Percentiles rank a stretch among this genome's conserved stretches.
Evolutionary conservation across 2,888 invertebrate genomes (phyloP).

Genomic region (Drosophila antonietae): DNA sequence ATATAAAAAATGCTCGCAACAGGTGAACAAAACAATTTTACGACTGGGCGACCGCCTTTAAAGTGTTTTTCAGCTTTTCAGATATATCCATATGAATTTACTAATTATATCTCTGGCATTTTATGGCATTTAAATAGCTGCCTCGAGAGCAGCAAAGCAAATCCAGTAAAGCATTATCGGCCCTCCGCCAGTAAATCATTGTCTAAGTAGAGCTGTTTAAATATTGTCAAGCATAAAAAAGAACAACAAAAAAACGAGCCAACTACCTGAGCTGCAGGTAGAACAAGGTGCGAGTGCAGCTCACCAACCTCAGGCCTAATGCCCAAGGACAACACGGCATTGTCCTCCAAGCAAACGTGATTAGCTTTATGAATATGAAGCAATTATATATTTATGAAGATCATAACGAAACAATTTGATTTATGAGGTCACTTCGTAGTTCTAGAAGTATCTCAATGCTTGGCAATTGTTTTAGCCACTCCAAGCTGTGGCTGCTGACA

Average conservation of each 20-base stretch:
- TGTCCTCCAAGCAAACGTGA: slow-evolving; percentile 35
- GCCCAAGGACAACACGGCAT: slow-evolving; percentile 62
- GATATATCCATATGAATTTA: slow-evolving; percentile 12
- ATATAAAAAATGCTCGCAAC: slow-evolving; percentile 76
- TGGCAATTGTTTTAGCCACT: slow-evolving; percentile 10
- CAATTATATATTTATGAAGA: slow-evolving; percentile 74
- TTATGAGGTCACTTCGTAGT: slow-evolving; percentile 73
- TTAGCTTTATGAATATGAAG: slow-evolving; percentile 72
- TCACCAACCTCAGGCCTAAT: slow-evolving; percentile 3
- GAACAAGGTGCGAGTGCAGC: neutral
- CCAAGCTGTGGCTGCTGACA: slow-evolving; percentile 1
- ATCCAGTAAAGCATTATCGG: slow-evolving; percentile 9
- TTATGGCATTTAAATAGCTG: slow-evolving; percentile 74
- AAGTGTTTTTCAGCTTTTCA: slow-evolving; percentile 17
- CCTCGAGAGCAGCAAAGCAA: slow-evolving; percentile 43
- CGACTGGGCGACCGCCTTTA: slow-evolving; percentile 41
- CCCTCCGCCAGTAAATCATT: slow-evolving; percentile 55
- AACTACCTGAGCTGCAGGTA: slow-evolving; percentile 33
- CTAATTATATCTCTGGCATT: slow-evolving; percentile 41
- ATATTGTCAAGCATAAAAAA: slow-evolving; percentile 54
- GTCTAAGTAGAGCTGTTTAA: slow-evolving; percentile 42
- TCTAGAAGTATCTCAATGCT: neutral
- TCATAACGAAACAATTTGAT: slow-evolving; percentile 72
- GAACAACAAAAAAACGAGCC: slow-evolving; percentile 36
- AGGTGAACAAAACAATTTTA: slow-evolving; percentile 81